Percentiles rank a stretch among this genome's conserved stretches.
Evolutionary conservation across 2,113 vertebrate genomes (phyloP).

Genomic region (Actinemys pallida): DNA sequence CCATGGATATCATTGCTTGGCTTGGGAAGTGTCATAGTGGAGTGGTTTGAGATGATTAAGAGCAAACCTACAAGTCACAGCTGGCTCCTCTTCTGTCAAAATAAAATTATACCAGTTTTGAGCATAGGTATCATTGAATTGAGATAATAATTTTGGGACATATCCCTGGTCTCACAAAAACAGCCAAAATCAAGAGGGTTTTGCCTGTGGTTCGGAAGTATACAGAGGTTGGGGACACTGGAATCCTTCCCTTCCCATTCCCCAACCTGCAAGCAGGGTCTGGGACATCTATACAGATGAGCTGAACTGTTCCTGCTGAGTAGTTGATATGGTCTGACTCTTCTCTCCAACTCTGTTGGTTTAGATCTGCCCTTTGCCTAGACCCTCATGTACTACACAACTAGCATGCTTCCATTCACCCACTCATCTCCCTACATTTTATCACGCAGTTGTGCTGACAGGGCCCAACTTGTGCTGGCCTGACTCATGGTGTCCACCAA

Average conservation of each 20-base stretch:
- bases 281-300: background rate
- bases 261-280: background rate
- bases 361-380: accelerated
- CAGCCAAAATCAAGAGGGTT: background rate
- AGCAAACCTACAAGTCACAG: background rate
- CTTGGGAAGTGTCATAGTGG: background rate
- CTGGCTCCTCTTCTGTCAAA: background rate
- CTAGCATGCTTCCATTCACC: background rate
- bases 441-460: background rate
- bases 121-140: background rate
- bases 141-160: background rate
- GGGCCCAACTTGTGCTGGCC: background rate
- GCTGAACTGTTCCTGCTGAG: background rate
- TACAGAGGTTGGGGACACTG: background rate
- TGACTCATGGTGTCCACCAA: background rate
- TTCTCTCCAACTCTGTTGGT: background rate
- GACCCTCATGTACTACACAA: background rate
- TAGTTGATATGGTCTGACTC: accelerated
- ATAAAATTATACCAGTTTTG: background rate
- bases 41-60: background rate
- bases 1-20: background rate
- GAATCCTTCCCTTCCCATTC: background rate
- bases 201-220: background rate
- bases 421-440: background rate
- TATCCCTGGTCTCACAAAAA: background rate